Base-by-base conservation (phyloP, 2,113 vertebrate genomes). In the Anguilla rostrata region DNA sequence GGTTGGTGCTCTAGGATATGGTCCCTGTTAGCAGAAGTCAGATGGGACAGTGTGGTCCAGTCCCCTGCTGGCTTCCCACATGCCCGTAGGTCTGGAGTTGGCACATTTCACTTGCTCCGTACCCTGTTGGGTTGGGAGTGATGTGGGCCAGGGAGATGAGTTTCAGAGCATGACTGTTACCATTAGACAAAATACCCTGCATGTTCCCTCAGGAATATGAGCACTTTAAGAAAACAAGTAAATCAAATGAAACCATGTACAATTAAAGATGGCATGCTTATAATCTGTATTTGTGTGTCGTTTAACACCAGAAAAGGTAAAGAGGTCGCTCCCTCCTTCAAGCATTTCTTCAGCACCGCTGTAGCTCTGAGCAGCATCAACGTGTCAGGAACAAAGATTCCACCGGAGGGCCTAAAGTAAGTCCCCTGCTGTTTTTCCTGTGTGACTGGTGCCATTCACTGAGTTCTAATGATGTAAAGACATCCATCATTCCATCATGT, bases 261-360 rank as follows among this genome's bases (percentile, higher is more conserved):
- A 34, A 34, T 34, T 15, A 78, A 15, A 78, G 60, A 66, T 26
- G 22, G 18, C 20, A 4, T 43, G 40, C 16, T 41, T 26, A 82
- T 49, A 9, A 18, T 18, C 22, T 20, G 9, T 20, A 43, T 53
- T 34, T 82, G 15, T 60, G 71, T 40, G 39, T 81, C 43, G 56
- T 1, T 66, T 66, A 26, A 66, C 18, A 20, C 60, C 60, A 99
- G 98, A 93, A 99, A 99, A 95, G 97, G 97, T 86, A 99, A 98
- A 94, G 98, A 99, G 87, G 95, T 98, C 0, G 97, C 98, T 63
- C 97, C 96, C 0, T 97, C 98, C 5, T 99, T 99, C 92, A 99
- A 98, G 92, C 97, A 98, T 91, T 99, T 99, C 94, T 99, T 99
- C 92, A 99, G 98, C 94, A 98, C 97, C 79, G 97, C 96, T 22